Percentiles rank a stretch among this genome's conserved stretches.
Conservation (phyloP, 1,140 invertebrate genomes). For the Drosophila micromelanica region DNA sequence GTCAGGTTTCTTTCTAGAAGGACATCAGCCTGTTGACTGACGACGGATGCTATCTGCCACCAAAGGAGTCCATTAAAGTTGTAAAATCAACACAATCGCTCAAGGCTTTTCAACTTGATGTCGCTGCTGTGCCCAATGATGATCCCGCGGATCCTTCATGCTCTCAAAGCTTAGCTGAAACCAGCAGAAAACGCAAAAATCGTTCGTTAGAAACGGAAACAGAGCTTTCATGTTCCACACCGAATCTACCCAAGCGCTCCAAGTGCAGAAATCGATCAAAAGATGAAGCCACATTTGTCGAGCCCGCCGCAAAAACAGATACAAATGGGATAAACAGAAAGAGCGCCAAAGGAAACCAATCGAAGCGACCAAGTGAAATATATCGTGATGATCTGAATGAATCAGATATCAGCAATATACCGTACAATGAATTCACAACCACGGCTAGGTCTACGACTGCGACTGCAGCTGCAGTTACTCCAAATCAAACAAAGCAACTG, state of each 20-base stretch:
- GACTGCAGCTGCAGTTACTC: not conserved
- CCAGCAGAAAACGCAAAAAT: slow-evolving; percentile 50
- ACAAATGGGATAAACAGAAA: not conserved
- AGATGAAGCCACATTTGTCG: not conserved
- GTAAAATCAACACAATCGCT: slow-evolving; percentile 33
- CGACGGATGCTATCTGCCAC: slow-evolving; percentile 64
- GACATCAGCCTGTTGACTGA: slow-evolving; percentile 56
- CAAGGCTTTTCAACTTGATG: slow-evolving; percentile 44
- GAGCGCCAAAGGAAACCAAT: not conserved
- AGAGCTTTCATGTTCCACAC: not conserved
- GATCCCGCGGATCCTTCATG: not conserved
- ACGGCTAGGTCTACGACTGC: too few species aligned
- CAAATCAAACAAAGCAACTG: not conserved
- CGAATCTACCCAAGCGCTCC: slow-evolving; percentile 45
- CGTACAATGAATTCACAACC: not conserved
- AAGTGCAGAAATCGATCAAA: slow-evolving; percentile 17
- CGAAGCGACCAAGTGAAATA: not conserved
- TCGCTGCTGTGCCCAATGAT: not conserved
- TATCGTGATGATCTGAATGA: not conserved
- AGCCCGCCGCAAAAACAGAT: not conserved
- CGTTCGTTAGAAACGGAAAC: slow-evolving; percentile 26
- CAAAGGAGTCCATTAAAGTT: slow-evolving; percentile 61
- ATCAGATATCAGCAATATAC: not conserved
- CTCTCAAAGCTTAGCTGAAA: slow-evolving; percentile 1
- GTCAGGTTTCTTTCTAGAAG: slow-evolving; percentile 2